Evolutionary conservation across 2,797 vertebrate species (phyloP).

Genomic region (Picus viridis): DNA sequence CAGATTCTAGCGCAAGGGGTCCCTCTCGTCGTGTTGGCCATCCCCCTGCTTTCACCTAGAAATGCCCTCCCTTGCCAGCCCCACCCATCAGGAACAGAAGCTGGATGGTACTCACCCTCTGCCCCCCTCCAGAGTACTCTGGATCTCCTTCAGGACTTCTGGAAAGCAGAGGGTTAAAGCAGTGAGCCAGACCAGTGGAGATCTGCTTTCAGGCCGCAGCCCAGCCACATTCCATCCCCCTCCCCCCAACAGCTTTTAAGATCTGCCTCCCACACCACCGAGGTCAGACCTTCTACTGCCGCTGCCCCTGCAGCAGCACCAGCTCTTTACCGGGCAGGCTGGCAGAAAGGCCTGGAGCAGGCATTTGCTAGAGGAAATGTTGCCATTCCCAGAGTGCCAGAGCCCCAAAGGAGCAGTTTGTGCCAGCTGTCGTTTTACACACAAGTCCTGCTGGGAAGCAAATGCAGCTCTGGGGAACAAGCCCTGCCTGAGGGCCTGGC

Average conservation of each 20-base stretch:
- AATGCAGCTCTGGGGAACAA: slow-evolving; percentile 16
- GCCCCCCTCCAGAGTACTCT: slow-evolving; percentile 92
- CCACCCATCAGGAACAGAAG: not conserved
- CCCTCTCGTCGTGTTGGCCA: not conserved
- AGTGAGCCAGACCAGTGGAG: slow-evolving; percentile 3
- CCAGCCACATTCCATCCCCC: not conserved
- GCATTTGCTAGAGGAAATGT: not conserved
- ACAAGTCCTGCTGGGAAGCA: not conserved
- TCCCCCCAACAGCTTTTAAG: not conserved
- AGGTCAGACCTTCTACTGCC: not conserved
- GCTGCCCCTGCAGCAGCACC: not conserved
- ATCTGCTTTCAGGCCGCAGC: not conserved
- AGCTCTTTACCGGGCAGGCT: not conserved
- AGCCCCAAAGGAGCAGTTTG: not conserved
- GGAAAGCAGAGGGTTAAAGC: slow-evolving; percentile 55
- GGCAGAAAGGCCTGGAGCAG: not conserved
- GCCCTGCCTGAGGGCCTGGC: not conserved
- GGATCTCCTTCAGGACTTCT: slow-evolving; percentile 96
- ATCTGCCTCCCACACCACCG: not conserved
- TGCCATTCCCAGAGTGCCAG: not conserved
- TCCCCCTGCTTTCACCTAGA: not conserved
- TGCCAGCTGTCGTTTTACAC: slow-evolving; percentile 18
- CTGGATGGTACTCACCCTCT: slow-evolving; percentile 84
- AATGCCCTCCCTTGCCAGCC: slow-evolving; percentile 6
- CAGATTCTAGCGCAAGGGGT: not conserved